A percentile compares a stretch with the other conserved stretches of the same genome.
These are phyloP conservation scores for Enteromius afrohamiltoni DNA, from an alignment of 2,797 vertebrate species.

Conservation along the genomic window DNA sequence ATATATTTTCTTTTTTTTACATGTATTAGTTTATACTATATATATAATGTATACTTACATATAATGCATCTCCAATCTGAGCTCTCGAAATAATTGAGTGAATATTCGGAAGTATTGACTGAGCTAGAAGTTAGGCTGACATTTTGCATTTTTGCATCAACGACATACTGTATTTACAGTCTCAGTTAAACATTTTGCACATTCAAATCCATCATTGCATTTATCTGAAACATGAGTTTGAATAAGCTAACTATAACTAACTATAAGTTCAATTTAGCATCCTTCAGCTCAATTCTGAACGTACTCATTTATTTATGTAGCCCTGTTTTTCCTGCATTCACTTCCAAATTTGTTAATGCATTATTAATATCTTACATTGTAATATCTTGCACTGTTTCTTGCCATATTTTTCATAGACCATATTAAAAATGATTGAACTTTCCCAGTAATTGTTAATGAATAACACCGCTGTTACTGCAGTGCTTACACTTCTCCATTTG, in stretches of 20 bases:
- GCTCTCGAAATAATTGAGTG: neutral
- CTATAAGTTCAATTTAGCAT: neutral
- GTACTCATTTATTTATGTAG: neutral
- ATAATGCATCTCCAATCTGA: neutral
- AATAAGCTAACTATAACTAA: neutral
- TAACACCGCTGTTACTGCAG: neutral
- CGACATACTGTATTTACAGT: neutral
- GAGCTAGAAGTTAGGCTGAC: too few species aligned
- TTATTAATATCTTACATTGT: neutral
- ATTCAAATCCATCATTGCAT: neutral
- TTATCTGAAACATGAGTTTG: neutral
- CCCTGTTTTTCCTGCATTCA: neutral
- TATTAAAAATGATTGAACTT: neutral
- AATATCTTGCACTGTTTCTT: neutral
- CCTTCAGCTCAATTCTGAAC: neutral
- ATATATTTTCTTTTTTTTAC: too few species aligned
- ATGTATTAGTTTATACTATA: too few species aligned
- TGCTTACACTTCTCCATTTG: neutral
- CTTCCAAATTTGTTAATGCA: neutral
- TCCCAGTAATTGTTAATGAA: neutral
- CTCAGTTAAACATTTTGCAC: neutral
- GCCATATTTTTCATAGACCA: neutral
- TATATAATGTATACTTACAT: too few species aligned
- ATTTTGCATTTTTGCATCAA: too few species aligned
- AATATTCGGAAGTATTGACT: neutral